Base-by-base conservation (phyloP, 2,888 invertebrate genomes). In the Orthonevra nobilis region DNA sequence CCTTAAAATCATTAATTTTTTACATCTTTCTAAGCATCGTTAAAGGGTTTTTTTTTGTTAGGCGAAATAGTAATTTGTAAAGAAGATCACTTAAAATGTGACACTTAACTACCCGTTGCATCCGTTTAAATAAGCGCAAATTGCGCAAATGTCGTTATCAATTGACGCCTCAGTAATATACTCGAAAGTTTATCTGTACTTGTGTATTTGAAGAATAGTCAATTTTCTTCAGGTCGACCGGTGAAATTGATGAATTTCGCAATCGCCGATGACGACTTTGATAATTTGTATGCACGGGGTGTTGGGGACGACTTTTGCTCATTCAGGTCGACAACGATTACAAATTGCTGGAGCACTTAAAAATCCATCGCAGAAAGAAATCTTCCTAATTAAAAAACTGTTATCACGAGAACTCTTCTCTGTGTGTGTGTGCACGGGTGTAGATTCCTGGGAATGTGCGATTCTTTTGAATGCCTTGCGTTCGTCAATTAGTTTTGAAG, bases 291-390 rank as follows among this genome's bases (percentile, higher is more conserved):
- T 12, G 19, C 10, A 4, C 17, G n/a, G n/a, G n/a, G n/a, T n/a
- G 17, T 19, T 15, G 1, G 19, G 30, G 3, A n/a, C n/a, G 5
- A 42, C 42, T 9, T 30, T 46, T 17, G 17, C 17, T 28, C 17
- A 30, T 46, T 15, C n/a, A 17, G 46, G 15, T 4, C 14, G 34
- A 32, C 30, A 15, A 12, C 19, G 26, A 46, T n/a, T 54, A 38
- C 69, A 75, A 75, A 75, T 75, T 68, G 40, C 74, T 56, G 19
- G 14, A 48, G 40, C 48, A 75, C 68, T 75, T 75, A 68, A 68
- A 54, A 69, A 54, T 28, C 28, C 38, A 34, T 40, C 28, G 74
- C 64, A 54, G 69, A 56, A 56, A 52, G 19, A 17, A 36, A 56
- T 9, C n/a, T 32, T n/a, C 1, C 58, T 74, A 74, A 74, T 66